A percentile compares a stretch with the other conserved stretches of the same genome.
Conservation (phyloP, 2,797 vertebrate species). For the Sphaeramia orbicularis region DNA sequence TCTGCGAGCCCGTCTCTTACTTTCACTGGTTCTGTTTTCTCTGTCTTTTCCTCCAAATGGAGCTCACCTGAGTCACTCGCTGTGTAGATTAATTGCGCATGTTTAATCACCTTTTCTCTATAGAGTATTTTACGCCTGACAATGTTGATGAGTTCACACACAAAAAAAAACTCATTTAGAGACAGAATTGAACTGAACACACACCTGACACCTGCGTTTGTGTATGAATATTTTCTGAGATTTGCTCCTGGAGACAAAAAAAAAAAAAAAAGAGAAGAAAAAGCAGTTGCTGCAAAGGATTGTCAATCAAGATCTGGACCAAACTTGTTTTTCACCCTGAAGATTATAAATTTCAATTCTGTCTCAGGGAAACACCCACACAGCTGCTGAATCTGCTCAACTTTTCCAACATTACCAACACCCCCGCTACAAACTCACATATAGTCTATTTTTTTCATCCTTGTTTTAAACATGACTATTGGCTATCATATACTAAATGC, state of each 20-base stretch:
- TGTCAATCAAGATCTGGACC: conserved; percentile 11
- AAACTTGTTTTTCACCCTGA: conserved; percentile 14
- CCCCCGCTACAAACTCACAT: conserved; percentile 34
- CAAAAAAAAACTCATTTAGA: background rate
- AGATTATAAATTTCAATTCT: conserved; percentile 39
- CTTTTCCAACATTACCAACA: conserved; percentile 37
- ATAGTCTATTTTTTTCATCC: conserved; percentile 35
- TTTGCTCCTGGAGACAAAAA: no score
- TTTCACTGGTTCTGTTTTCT: conserved; percentile 45
- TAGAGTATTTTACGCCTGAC: conserved; percentile 2
- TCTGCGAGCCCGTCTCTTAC: conserved; percentile 44
- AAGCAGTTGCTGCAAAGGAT: conserved; percentile 8
- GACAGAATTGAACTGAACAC: background rate
- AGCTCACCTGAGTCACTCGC: conserved; percentile 26
- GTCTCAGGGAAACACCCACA: conserved; percentile 46
- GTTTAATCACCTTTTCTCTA: conserved; percentile 22
- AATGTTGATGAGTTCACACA: conserved; percentile 8
- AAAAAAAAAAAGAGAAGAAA: no score
- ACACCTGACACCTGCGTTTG: conserved; percentile 6
- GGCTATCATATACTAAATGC: conserved; percentile 25
- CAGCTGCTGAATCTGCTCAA: conserved; percentile 41
- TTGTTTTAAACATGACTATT: conserved; percentile 14
- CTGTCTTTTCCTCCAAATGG: conserved; percentile 12
- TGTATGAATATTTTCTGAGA: no score
- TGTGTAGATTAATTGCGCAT: conserved; percentile 19